Conservation (phyloP, 1,140 invertebrate species). For the Drosophila hydei region DNA sequence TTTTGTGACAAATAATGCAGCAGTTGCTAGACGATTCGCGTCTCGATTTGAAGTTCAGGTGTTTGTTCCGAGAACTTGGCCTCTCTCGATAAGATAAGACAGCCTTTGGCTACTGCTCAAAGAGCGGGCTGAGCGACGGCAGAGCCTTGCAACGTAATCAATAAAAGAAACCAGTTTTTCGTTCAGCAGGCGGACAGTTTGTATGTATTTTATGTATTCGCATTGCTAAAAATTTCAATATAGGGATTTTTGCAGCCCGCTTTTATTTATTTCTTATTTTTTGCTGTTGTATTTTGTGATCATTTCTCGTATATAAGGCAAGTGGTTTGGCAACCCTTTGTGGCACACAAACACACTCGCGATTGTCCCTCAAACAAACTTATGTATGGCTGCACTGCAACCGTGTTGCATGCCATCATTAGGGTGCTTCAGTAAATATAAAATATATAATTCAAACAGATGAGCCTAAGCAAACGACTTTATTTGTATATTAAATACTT, state of each 20-base stretch:
- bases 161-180: conserved; percentile 64
- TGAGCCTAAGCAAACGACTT: neutral
- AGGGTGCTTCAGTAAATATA: conserved; percentile 42
- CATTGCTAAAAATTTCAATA: conserved; percentile 53
- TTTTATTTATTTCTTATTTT: conserved; percentile 30
- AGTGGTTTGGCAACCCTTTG: conserved; percentile 79
- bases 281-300: conserved; percentile 22
- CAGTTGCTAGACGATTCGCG: conserved; percentile 33
- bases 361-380: conserved; percentile 36
- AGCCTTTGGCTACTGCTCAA: conserved; percentile 63
- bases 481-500: too few species aligned
- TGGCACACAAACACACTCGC: conserved; percentile 74
- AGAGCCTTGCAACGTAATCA: conserved; percentile 52
- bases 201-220: conserved; percentile 31
- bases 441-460: neutral
- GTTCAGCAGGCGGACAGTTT: conserved; percentile 26
- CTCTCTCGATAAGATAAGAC: conserved; percentile 63
- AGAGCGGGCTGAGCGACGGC: neutral
- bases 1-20: conserved; percentile 60
- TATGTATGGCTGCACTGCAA: conserved; percentile 53
- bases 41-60: conserved; percentile 17
- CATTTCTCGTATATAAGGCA: conserved; percentile 42
- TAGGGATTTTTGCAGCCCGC: conserved; percentile 58
- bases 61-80: conserved; percentile 49
- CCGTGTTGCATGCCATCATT: conserved; percentile 59